These are phyloP conservation scores for Apogon talboti DNA, from an alignment of 2,797 vertebrate species.

Conservation along the genomic window DNA sequence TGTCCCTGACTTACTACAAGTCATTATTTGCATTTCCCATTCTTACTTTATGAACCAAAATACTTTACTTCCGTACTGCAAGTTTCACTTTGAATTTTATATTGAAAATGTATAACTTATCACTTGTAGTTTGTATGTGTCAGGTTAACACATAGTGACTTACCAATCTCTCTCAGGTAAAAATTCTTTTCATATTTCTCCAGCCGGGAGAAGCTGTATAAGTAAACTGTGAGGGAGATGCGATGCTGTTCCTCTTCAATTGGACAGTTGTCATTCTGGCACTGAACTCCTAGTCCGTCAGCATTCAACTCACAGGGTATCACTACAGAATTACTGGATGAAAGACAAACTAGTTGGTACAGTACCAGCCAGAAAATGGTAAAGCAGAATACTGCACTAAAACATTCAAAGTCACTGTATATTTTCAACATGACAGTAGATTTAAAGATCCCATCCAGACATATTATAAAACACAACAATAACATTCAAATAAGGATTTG, in stretches of 20 bases:
- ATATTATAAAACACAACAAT: too few relatives aligned
- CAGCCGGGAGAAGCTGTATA: conserved; percentile 53
- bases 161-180: conserved; percentile 76
- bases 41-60: too few relatives aligned
- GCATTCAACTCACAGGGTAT: conserved; percentile 62
- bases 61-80: too few relatives aligned
- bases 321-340: conserved; percentile 36
- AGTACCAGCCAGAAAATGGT: not conserved
- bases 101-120: too few relatives aligned
- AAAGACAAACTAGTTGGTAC: conserved; percentile 14
- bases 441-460: too few relatives aligned
- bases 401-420: too few relatives aligned
- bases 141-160: not conserved
- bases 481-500: too few relatives aligned
- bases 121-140: too few relatives aligned
- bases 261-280: conserved; percentile 56
- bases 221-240: conserved; percentile 63
- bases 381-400: not conserved
- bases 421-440: too few relatives aligned
- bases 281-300: conserved; percentile 55
- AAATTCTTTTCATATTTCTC: conserved; percentile 69
- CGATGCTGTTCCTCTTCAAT: conserved; percentile 65
- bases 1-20: too few relatives aligned
- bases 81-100: too few relatives aligned
- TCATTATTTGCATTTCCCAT: too few relatives aligned